Conservation (phyloP, 2,888 invertebrate species). For the Syrista parreyssii region DNA sequence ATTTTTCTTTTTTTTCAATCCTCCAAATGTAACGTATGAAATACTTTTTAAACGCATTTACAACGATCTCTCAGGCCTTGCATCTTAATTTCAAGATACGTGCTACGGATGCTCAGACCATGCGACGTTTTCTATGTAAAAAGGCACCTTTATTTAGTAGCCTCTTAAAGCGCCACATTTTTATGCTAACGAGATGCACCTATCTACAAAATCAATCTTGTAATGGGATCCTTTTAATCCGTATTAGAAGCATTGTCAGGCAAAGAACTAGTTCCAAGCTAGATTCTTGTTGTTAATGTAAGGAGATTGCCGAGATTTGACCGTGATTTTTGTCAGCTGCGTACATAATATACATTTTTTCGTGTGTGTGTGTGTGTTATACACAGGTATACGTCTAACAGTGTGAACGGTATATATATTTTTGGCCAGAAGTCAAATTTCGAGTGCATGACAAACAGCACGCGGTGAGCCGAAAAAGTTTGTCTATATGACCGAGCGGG, state of each 20-base stretch:
- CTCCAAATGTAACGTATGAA: not conserved
- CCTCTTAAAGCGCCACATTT: constrained; percentile 23
- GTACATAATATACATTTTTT: constrained; percentile 30
- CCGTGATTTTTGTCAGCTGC: constrained; percentile 43
- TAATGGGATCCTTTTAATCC: constrained; percentile 40
- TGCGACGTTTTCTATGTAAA: not conserved
- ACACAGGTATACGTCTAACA: not conserved
- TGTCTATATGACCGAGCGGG: not conserved
- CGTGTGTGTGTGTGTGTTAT: too few species aligned
- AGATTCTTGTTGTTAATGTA: constrained; percentile 11
- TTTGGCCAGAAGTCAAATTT: constrained; percentile 59
- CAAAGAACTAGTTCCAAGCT: constrained; percentile 11
- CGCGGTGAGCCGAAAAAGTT: constrained; percentile 1
- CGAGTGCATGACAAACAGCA: constrained; percentile 54
- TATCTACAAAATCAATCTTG: constrained; percentile 39
- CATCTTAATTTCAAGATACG: not conserved
- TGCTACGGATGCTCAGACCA: not conserved
- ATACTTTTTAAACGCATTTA: not conserved
- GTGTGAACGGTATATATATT: constrained; percentile 40
- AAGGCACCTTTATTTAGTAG: not conserved
- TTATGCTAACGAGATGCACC: constrained; percentile 32
- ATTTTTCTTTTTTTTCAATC: not conserved
- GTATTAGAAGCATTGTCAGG: constrained; percentile 30
- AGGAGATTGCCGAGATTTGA: not conserved
- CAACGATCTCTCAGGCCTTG: not conserved